Evolutionary conservation across 2,797 vertebrate species (phyloP), one percentile per base, ranked within the genome.

Genomic region (Clarias pachynema): DNA sequence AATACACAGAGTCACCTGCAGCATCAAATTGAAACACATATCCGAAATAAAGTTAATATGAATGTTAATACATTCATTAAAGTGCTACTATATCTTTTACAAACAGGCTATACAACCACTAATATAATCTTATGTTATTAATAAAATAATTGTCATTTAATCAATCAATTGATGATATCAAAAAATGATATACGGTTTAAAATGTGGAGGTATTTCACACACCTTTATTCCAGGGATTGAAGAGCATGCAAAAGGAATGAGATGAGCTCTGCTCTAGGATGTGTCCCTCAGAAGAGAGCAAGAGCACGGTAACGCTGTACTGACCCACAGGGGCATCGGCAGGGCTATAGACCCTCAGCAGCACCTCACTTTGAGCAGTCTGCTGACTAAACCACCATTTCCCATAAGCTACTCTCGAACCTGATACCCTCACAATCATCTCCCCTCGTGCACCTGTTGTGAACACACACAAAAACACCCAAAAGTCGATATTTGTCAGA

Each of bases 211-310:
- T 53, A 72, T 44, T 22, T 12, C 72, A 66, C 77, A 88, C 84
- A 96, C 95, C 94, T 94, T 91, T 93, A 89, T 93, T 95, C 96
- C 95, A 96, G 0, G 95, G 96, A 87, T 96, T 96, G 15, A 93
- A 96, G 69, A 96, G 94, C 85, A 96, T 81, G 89, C 93, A 90
- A 88, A 96, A 96, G 0, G 29, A 79, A 0, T 84, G 75, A 37
- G 88, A 56, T 0, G 88, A 57, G 0, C 56, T 89, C 84, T 90
- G 88, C 78, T 94, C 91, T 18, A 91, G 22, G 4, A 93, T 87
- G 65, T 37, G 85, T 49, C 92, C 94, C 0, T 93, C 92, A 0
- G 87, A 78, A 37, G 94, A 93, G 70, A 90, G 87, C 69, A 95
- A 20, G 87, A 93, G 79, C 79, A 94, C 89, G 0, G 82, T 86